These are phyloP conservation scores for Perognathus longimembris DNA, from an alignment of 2,113 vertebrate genomes.

Conservation along the genomic window DNA sequence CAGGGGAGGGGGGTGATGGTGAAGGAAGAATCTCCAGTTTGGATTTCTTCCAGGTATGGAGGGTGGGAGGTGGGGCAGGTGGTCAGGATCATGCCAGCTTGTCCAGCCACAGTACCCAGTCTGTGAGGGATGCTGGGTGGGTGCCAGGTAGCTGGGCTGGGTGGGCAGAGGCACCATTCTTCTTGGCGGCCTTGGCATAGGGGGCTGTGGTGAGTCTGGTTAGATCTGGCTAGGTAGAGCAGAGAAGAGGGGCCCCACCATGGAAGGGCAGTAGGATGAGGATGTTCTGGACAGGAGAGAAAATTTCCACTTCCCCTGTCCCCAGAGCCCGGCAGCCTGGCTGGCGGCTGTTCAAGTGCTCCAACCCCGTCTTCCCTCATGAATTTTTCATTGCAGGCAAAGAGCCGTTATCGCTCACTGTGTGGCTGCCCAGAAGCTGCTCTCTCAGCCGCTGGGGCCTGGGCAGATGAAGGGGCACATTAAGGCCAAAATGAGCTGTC, in stretches of 20 bases:
- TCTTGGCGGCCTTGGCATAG: not conserved
- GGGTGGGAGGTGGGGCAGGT: not conserved
- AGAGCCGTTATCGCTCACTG: conserved; percentile 58
- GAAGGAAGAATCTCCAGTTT: not conserved
- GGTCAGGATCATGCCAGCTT: not conserved
- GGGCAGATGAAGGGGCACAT: conserved; percentile 38
- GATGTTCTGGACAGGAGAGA: conserved; percentile 1
- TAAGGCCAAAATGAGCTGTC: conserved; percentile 57
- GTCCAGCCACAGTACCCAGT: not conserved
- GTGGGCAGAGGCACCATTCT: not conserved
- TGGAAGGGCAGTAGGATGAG: not conserved
- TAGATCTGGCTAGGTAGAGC: not conserved
- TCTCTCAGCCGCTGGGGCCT: conserved; percentile 30
- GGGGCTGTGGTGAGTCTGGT: not conserved
- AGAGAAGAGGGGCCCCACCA: not conserved
- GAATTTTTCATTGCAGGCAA: conserved; percentile 74
- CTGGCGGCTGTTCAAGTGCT: not conserved
- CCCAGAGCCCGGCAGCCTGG: conserved; percentile 52
- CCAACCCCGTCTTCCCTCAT: conserved; percentile 47
- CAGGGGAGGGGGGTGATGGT: too few relatives aligned
- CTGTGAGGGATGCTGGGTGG: not conserved
- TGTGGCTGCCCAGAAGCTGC: not conserved
- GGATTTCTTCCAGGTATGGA: conserved; percentile 6
- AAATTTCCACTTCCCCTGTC: conserved; percentile 63
- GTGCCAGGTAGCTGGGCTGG: not conserved